phyloP scores from a whole-genome alignment of 2,113 vertebrate genomes.

The Felis chaus region DNA sequence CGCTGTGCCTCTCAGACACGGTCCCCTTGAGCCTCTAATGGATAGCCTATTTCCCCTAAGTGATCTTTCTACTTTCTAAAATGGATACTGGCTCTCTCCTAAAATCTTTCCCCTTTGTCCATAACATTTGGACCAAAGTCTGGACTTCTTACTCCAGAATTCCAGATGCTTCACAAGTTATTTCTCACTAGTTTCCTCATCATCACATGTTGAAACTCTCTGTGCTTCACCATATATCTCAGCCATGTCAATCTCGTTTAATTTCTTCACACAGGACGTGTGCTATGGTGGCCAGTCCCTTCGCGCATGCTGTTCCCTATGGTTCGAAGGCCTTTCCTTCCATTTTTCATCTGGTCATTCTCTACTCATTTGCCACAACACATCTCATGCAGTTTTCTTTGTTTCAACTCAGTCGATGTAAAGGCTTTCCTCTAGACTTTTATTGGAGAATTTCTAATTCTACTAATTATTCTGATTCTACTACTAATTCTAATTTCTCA shows the following conservation, averaged over 20 bases:
- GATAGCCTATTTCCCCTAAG: background rate
- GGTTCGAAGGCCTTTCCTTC: background rate
- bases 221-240: background rate
- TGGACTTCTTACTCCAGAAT: no score
- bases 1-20: background rate
- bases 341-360: background rate
- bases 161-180: background rate
- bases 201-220: background rate
- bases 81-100: background rate
- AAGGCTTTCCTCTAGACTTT: background rate
- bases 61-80: background rate
- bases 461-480: no score
- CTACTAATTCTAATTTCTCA: no score
- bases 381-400: background rate
- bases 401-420: background rate
- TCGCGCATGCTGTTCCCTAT: background rate
- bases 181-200: background rate
- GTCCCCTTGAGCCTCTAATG: background rate
- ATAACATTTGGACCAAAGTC: background rate
- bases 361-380: background rate
- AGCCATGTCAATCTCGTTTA: background rate
- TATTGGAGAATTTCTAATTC: background rate
- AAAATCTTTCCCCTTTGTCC: background rate
- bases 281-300: background rate
- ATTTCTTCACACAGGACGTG: accelerated